phyloP scores from a whole-genome alignment of 2,113 vertebrate genomes.

The Poecile atricapillus region DNA sequence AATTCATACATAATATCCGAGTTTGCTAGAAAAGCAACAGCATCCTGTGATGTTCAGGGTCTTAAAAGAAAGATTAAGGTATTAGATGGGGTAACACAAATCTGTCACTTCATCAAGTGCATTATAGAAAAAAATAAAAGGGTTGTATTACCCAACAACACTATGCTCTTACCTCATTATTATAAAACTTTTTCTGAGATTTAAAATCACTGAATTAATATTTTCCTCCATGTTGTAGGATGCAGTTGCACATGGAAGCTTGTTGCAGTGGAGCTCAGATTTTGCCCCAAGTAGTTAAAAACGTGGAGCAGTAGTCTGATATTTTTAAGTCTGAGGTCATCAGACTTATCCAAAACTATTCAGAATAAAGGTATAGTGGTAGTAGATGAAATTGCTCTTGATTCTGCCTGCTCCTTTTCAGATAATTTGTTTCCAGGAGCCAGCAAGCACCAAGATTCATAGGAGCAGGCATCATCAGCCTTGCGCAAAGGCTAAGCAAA shows the following conservation, averaged over 20 bases:
- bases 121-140: background rate
- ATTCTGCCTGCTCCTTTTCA: background rate
- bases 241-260: background rate
- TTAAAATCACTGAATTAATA: background rate
- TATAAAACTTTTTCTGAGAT: background rate
- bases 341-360: background rate
- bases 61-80: background rate
- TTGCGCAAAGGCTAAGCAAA: background rate
- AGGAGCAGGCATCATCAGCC: background rate
- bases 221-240: background rate
- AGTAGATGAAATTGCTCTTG: background rate
- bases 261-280: background rate
- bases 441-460: background rate
- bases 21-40: background rate
- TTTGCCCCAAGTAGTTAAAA: background rate
- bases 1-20: background rate
- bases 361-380: background rate
- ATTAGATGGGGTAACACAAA: background rate
- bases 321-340: background rate
- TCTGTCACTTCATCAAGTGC: background rate
- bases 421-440: background rate
- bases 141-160: background rate
- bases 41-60: background rate
- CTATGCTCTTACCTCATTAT: background rate
- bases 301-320: background rate